Base-by-base conservation (phyloP, 2,113 vertebrate species). In the Lipotes vexillifer region DNA sequence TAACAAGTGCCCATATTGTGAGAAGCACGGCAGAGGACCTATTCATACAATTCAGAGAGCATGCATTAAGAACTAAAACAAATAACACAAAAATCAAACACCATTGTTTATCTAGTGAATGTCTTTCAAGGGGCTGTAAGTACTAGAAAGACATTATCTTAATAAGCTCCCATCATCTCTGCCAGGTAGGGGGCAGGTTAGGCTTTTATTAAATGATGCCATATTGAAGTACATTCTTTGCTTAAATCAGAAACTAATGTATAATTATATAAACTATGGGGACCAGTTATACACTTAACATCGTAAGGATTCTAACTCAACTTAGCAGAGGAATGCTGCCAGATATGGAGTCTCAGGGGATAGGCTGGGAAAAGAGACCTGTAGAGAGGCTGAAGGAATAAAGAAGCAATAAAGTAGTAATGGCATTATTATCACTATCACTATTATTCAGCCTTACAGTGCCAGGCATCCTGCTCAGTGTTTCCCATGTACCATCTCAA, bases 91-190 rank as follows among this genome's bases (percentile, higher is more conserved):
- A 96, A 95, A 93, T 91, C 72, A 93, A 97, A 96, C 44, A 36
- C 27, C 25, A n/a, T 59, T 92, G 75, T 96, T 98, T 97, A 92
- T 88, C 75, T 78, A 97, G 68, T 20, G 33, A 92, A 84, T 90
- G 89, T 85, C 92, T 96, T 98, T 96, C 94, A 95, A 97, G 94
- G 93, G 86, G 72, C 63, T 96, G 6, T 91, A 83, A 94, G 31
- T 87, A 71, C 82, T 36, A 80, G 74, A 89, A 86, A 96, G 93
- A 75, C 88, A 97, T 95, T 96, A 97, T 92, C 86, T 97, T 98
- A 97, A 98, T 95, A 94, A 97, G 94, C 85, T 89, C 91, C 86
- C 33, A 31, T 94, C 68, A 90, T 89, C 44, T 83, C 89, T 90
- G 52, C 89, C 82, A 96, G 93, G 96, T 96, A 97, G 94, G 96